phyloP scores from a whole-genome alignment of 2,113 vertebrate genomes.

The Thermophis baileyi region DNA sequence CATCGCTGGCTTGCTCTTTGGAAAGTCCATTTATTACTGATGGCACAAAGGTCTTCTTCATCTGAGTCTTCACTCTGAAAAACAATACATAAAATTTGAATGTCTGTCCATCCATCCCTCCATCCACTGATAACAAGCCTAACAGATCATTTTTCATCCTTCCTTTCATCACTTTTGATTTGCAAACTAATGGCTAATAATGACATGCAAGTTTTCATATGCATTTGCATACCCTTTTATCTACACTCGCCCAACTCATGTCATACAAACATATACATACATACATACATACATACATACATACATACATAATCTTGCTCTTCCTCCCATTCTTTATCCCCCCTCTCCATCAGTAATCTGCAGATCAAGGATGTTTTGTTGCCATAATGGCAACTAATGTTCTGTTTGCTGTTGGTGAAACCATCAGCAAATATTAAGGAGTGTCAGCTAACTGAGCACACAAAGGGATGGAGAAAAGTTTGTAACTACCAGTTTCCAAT shows the following conservation, averaged over 20 bases:
- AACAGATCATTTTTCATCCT: background rate
- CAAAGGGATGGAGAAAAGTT: background rate
- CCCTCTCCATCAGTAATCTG: background rate
- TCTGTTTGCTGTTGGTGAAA: background rate
- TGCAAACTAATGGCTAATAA: background rate
- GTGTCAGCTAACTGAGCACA: background rate
- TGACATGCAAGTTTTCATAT: background rate
- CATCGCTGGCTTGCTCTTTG: constrained; percentile 92
- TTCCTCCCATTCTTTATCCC: background rate
- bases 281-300: background rate
- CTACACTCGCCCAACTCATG: background rate
- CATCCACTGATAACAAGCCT: background rate
- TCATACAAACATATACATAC: background rate
- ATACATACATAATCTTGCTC: background rate
- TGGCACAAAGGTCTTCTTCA: constrained; percentile 91
- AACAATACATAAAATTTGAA: constrained; percentile 12
- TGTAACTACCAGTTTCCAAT: background rate
- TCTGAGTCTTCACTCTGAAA: constrained; percentile 91
- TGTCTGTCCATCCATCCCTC: background rate
- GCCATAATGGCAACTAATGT: background rate
- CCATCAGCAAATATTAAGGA: background rate
- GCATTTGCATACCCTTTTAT: background rate
- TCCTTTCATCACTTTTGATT: background rate
- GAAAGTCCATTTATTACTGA: constrained; percentile 98
- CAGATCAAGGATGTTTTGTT: background rate